Conservation (phyloP, 2,888 invertebrate genomes). For the Habroteleia sp. region DNA sequence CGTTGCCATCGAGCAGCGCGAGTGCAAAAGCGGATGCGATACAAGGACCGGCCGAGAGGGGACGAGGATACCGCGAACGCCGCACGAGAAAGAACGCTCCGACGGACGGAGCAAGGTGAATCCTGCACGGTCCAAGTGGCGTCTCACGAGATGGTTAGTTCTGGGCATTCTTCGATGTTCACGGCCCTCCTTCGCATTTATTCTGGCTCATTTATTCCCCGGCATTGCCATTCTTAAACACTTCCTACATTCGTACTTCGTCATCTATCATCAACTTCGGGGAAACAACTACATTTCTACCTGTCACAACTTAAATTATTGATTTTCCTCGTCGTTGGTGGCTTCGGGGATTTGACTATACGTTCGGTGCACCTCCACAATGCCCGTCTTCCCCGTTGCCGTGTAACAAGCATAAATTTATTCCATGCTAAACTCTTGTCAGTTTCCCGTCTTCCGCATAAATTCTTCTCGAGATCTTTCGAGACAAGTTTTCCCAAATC, state of each 20-base stretch:
- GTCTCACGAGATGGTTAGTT: slow-evolving; percentile 65
- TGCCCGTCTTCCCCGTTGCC: too few species aligned
- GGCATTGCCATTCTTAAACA: slow-evolving; percentile 65
- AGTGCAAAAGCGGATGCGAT: slow-evolving; percentile 6
- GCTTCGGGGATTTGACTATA: slow-evolving; percentile 6
- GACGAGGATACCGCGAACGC: background rate
- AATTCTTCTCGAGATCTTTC: too few species aligned
- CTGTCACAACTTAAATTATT: slow-evolving; percentile 55
- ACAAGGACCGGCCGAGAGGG: slow-evolving; percentile 3
- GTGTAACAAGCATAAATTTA: too few species aligned
- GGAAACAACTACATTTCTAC: slow-evolving; percentile 53
- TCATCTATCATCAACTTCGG: slow-evolving; percentile 47
- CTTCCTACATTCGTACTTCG: slow-evolving; percentile 63
- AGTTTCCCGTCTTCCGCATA: too few species aligned
- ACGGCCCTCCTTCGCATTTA: slow-evolving; percentile 69
- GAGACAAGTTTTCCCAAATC: too few species aligned
- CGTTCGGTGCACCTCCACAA: background rate
- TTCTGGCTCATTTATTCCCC: slow-evolving; percentile 73
- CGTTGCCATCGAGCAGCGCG: slow-evolving; percentile 19
- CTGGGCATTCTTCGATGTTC: slow-evolving; percentile 69
- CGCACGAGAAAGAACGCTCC: slow-evolving; percentile 19
- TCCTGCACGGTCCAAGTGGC: slow-evolving; percentile 49
- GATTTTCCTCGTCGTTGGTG: slow-evolving; percentile 38
- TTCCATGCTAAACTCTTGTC: too few species aligned
- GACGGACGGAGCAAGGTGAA: slow-evolving; percentile 46